Conservation (phyloP, 2,797 vertebrate genomes). For the Onychomys torridus region DNA sequence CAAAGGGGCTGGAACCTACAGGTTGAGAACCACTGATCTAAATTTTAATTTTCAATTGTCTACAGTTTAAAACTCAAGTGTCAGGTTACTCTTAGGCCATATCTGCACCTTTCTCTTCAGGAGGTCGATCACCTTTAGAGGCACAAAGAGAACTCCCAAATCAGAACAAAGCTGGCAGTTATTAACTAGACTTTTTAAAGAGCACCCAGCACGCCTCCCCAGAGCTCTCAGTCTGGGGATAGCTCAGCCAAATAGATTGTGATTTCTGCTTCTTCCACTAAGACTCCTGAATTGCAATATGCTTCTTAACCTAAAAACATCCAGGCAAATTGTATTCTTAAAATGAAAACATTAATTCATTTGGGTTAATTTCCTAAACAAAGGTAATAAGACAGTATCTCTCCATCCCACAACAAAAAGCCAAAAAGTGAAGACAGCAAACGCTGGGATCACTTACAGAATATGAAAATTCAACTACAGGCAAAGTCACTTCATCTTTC, state of each 20-base stretch:
- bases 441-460: constrained; percentile 71
- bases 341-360: constrained; percentile 77
- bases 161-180: constrained; percentile 22
- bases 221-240: constrained; percentile 56
- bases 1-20: neutral
- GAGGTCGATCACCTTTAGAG: neutral
- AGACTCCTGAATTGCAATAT: constrained; percentile 80
- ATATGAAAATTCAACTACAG: constrained; percentile 47
- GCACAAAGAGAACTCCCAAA: constrained; percentile 35
- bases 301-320: constrained; percentile 47
- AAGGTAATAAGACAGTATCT: constrained; percentile 68
- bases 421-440: constrained; percentile 66
- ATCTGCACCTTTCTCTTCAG: constrained; percentile 8
- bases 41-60: constrained; percentile 26
- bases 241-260: constrained; percentile 48
- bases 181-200: neutral
- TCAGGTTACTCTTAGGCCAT: constrained; percentile 30
- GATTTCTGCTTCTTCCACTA: constrained; percentile 66
- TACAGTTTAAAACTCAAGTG: constrained; percentile 24
- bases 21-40: neutral
- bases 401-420: constrained; percentile 72
- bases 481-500: neutral
- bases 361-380: constrained; percentile 79
- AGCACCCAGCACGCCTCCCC: neutral
- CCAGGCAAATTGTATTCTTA: constrained; percentile 68